Conservation (phyloP, 2,797 vertebrate species). For the Sebastes taczanowskii region DNA sequence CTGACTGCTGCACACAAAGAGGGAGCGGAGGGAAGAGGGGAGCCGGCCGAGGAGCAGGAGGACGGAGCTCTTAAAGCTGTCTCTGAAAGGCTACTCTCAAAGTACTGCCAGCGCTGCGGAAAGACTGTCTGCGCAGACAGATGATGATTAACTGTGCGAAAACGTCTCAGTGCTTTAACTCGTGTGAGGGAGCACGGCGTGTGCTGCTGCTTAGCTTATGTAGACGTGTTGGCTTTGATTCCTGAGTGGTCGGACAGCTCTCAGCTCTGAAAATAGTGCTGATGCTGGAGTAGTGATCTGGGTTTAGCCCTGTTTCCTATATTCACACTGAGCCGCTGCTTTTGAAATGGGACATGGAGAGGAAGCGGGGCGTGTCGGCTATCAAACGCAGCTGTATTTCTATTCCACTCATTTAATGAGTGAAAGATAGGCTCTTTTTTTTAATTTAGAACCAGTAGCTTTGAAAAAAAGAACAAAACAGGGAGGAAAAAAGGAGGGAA, state of each 20-base stretch:
- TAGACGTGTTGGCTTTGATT: conserved; percentile 68
- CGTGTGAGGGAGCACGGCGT: conserved; percentile 27
- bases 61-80: conserved; percentile 46
- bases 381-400: conserved; percentile 31
- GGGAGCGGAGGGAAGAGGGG: conserved; percentile 33
- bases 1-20: conserved; percentile 61
- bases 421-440: background rate
- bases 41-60: conserved; percentile 30
- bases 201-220: conserved; percentile 62
- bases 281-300: conserved; percentile 76
- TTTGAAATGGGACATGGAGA: conserved; percentile 60
- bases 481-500: background rate
- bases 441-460: background rate
- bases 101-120: conserved; percentile 33
- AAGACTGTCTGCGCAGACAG: conserved; percentile 48
- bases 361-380: conserved; percentile 49
- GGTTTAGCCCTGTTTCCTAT: conserved; percentile 80
- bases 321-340: conserved; percentile 64
- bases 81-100: conserved; percentile 62
- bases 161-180: conserved; percentile 60
- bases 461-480: background rate
- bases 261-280: conserved; percentile 74
- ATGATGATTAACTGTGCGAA: conserved; percentile 65
- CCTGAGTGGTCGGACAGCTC: conserved; percentile 63
- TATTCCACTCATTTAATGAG: conserved; percentile 4